A percentile compares a stretch with the other conserved stretches of the same genome.
phyloP scores from a whole-genome alignment of 2,113 vertebrate species.

The Stictonetta naevosa region DNA sequence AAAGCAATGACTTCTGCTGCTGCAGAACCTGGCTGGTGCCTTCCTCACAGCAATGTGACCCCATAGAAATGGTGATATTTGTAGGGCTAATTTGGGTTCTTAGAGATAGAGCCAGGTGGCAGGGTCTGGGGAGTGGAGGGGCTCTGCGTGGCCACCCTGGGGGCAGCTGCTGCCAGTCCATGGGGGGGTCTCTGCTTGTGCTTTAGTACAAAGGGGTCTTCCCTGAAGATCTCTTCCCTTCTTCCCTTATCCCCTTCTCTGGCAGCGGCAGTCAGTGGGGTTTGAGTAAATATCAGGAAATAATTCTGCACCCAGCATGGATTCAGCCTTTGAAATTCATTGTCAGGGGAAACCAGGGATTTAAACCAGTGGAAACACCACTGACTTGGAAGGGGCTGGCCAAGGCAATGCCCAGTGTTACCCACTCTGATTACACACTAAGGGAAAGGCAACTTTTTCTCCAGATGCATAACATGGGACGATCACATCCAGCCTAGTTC shows the following conservation, averaged over 20 bases:
- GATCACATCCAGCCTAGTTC: background rate
- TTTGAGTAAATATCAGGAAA: background rate
- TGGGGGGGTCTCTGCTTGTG: rapidly evolving
- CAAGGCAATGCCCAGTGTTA: background rate
- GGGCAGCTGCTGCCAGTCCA: background rate
- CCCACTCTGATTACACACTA: background rate
- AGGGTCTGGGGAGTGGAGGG: background rate
- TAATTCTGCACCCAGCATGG: background rate
- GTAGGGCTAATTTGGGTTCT: background rate
- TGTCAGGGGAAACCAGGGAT: background rate
- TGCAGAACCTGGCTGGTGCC: background rate
- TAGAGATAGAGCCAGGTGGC: background rate
- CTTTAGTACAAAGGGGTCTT: background rate
- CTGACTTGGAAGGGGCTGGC: background rate
- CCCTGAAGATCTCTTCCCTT: background rate
- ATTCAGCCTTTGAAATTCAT: background rate
- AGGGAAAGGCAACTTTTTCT: background rate
- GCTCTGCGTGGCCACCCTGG: rapidly evolving
- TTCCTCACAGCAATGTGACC: rapidly evolving
- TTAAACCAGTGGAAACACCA: background rate
- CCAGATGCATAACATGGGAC: rapidly evolving
- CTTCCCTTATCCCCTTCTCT: background rate
- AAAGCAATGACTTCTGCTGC: background rate
- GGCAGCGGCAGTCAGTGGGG: background rate
- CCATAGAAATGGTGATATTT: background rate